Base-by-base conservation (phyloP, 2,888 invertebrate species). In the Drosophila helvetica region DNA sequence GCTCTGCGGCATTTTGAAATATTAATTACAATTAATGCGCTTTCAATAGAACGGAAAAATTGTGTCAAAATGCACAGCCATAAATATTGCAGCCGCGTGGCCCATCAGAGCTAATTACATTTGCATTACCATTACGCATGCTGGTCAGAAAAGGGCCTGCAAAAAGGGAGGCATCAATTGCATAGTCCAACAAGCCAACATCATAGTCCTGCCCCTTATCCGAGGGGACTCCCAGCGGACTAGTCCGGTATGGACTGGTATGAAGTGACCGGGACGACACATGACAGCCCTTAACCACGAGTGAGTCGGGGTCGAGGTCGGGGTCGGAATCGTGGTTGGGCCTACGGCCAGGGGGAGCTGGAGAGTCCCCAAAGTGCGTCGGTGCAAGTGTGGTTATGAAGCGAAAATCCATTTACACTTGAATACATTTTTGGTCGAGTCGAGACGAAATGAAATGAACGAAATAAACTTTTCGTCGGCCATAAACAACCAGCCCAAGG, bases 391-490 rank as follows among this genome's bases (percentile, higher is more conserved):
- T 60, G 78, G 75, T 72, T 78, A 79, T 85, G 83, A 75, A 80
- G 73, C 71, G 64, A 87, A 77, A 85, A 79, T 82, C 88, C 79
- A 87, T 87, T 87, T 82, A 71, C 78, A 73, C 77, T 78, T 61
- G 75, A 80, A 77, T 75, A 78, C 68, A 71, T 72, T 81, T 64
- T 69, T 55, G 74, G 74, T 48, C 61, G 58, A 71, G 72, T 74
- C 70, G 67, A 71, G 72, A 72, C 70, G 67, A 75, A 80, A 69
- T 66, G 76, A 74, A 74, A 75, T 63, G 63, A 67, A 12, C 55
- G 12, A 67, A 64, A 67, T 65, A 67, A 67, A 50, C 52, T 46
- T 77, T 61, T 19, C 15, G 63, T 52, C 48, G 50, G 56, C 58
- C 74, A 62, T 56, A 78, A 74, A 60, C 61, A 79, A 73, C 62